phyloP scores from a whole-genome alignment of 2,888 invertebrate genomes.

The Pyrgus malvae region DNA sequence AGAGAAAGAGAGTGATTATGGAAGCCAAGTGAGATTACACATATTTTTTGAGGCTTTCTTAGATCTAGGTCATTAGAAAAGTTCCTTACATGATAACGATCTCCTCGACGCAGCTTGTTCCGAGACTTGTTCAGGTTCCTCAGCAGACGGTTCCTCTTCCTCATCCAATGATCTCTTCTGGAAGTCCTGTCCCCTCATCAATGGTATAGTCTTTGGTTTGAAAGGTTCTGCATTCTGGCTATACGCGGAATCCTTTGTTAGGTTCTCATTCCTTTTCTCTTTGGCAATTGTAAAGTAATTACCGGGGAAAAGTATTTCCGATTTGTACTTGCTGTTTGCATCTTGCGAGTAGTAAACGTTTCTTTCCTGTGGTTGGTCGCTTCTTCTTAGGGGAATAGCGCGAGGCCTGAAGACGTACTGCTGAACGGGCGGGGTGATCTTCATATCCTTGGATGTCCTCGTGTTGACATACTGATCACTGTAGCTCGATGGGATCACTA shows the following conservation, averaged over 20 bases:
- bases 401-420: slow-evolving; percentile 66
- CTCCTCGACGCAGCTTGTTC: slow-evolving; percentile 60
- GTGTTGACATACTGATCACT: slow-evolving; percentile 33
- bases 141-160: slow-evolving; percentile 48
- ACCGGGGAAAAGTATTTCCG: slow-evolving; percentile 72
- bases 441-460: slow-evolving; percentile 44
- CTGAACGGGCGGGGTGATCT: slow-evolving; percentile 41
- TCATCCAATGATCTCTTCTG: slow-evolving; percentile 60
- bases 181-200: slow-evolving; percentile 59
- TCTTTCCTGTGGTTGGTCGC: slow-evolving; percentile 51
- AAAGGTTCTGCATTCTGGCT: slow-evolving; percentile 46
- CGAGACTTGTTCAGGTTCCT: slow-evolving; percentile 57
- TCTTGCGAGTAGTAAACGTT: slow-evolving; percentile 59
- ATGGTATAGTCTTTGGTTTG: slow-evolving; percentile 63
- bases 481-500: slow-evolving; percentile 59
- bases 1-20: too few relatives aligned
- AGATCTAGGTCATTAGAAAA: too few relatives aligned
- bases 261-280: slow-evolving; percentile 62
- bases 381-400: slow-evolving; percentile 54
- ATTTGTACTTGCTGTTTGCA: slow-evolving; percentile 47
- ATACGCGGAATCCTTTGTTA: slow-evolving; percentile 39
- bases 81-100: slow-evolving; percentile 67
- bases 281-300: slow-evolving; percentile 76
- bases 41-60: too few relatives aligned
- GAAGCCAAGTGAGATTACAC: too few relatives aligned